Evolutionary conservation across 2,797 vertebrate species (phyloP).

Genomic region (Ciconia nigra): DNA sequence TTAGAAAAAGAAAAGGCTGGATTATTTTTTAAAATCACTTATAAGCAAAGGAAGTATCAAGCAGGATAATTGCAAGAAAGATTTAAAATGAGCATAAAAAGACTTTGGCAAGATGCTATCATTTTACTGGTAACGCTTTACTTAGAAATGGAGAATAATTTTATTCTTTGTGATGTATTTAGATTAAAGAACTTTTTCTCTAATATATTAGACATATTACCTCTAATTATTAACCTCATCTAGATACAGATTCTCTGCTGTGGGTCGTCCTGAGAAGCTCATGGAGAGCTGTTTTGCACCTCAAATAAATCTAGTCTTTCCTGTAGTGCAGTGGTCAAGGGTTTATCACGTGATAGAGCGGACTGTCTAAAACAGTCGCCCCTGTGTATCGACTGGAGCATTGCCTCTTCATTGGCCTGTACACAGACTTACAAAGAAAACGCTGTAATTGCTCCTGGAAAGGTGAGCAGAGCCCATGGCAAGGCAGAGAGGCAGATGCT

Average conservation of each 20-base stretch:
- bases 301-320: background rate
- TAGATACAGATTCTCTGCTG: background rate
- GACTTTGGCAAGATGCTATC: background rate
- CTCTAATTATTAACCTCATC: background rate
- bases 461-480: background rate
- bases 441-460: background rate
- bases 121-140: background rate
- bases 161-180: background rate
- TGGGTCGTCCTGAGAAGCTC: background rate
- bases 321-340: background rate
- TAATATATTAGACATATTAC: background rate
- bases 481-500: background rate
- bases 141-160: background rate
- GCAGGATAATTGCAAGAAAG: slow-evolving; percentile 16
- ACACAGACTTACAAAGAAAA: background rate
- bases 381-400: background rate
- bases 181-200: background rate
- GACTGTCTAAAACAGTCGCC: background rate
- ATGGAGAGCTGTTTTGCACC: background rate
- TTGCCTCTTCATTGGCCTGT: background rate
- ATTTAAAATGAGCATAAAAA: slow-evolving; percentile 9
- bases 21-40: background rate
- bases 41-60: background rate
- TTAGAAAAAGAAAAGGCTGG: background rate
- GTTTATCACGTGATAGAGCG: background rate